Conservation (phyloP, 2,888 invertebrate genomes). For the Isotomurus palustris region DNA sequence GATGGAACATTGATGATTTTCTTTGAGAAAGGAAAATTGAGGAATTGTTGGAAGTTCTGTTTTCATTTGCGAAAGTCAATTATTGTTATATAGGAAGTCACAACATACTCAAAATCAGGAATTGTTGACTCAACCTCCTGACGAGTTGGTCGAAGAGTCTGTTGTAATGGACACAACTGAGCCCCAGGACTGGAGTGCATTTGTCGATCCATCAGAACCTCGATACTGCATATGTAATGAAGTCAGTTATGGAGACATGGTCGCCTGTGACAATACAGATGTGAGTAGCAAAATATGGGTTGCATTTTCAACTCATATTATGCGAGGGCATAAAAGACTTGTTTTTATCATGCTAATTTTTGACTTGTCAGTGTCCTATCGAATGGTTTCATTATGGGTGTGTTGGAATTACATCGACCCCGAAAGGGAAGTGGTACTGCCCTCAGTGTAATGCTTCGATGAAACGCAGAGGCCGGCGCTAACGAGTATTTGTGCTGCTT, state of each 20-base stretch:
- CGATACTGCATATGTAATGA: slow-evolving; percentile 95
- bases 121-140: slow-evolving; percentile 37
- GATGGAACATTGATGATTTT: no score
- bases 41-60: not conserved
- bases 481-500: no score
- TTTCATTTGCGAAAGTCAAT: not conserved
- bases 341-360: slow-evolving; percentile 2
- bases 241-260: slow-evolving; percentile 97
- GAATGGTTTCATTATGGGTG: slow-evolving; percentile 99
- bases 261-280: slow-evolving; percentile 96
- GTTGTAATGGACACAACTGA: slow-evolving; percentile 55
- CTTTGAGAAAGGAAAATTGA: not conserved
- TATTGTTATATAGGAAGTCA: slow-evolving; percentile 35
- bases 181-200: slow-evolving; percentile 70
- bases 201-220: slow-evolving; percentile 53
- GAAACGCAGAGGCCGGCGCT: slow-evolving; percentile 68
- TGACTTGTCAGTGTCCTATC: slow-evolving; percentile 75
- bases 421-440: slow-evolving; percentile 99
- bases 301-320: not conserved
- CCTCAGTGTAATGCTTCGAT: slow-evolving; percentile 87
- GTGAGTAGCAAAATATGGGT: slow-evolving; percentile 65
- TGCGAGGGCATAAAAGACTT: not conserved
- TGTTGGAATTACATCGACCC: slow-evolving; percentile 90
- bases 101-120: slow-evolving; percentile 43
- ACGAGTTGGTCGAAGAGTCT: slow-evolving; percentile 56